A percentile compares a stretch with the other conserved stretches of the same genome.
These are phyloP conservation scores for Armadillidium nasatum DNA, from an alignment of 1,140 invertebrate species.

Conservation along the genomic window DNA sequence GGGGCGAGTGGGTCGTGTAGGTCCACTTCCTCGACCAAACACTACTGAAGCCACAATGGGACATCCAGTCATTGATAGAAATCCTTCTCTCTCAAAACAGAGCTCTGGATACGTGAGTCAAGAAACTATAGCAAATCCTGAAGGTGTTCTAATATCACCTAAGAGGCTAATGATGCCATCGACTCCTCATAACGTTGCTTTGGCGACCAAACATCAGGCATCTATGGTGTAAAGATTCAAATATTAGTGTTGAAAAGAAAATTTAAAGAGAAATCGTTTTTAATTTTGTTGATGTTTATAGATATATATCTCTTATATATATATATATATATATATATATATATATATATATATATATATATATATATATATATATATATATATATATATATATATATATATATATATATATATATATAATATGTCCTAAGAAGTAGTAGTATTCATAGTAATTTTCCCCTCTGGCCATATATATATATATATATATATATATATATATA, in stretches of 20 bases:
- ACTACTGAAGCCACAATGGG: not conserved
- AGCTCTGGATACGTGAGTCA: constrained; percentile 1
- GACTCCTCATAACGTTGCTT: not conserved
- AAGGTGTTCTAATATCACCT: not conserved
- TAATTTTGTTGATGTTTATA: not conserved
- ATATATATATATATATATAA: no score
- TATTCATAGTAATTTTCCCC: no score
- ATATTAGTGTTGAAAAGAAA: not conserved
- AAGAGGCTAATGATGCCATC: not conserved
- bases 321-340: constrained; percentile 14
- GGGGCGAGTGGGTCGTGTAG: not conserved
- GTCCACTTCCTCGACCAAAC: not conserved
- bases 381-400: no score
- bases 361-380: no score
- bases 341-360: not conserved
- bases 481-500: no score
- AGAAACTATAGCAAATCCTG: not conserved
- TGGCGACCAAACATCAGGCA: not conserved
- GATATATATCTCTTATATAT: not conserved
- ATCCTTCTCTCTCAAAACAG: constrained; percentile 1
- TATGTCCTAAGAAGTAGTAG: no score
- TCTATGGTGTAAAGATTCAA: not conserved
- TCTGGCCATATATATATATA: no score
- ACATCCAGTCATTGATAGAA: not conserved
- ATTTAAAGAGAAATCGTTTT: not conserved